A percentile compares a stretch with the other conserved stretches of the same genome.
Evolutionary conservation across 2,113 vertebrate species (phyloP).

Genomic region (Misgurnus anguillicaudatus): DNA sequence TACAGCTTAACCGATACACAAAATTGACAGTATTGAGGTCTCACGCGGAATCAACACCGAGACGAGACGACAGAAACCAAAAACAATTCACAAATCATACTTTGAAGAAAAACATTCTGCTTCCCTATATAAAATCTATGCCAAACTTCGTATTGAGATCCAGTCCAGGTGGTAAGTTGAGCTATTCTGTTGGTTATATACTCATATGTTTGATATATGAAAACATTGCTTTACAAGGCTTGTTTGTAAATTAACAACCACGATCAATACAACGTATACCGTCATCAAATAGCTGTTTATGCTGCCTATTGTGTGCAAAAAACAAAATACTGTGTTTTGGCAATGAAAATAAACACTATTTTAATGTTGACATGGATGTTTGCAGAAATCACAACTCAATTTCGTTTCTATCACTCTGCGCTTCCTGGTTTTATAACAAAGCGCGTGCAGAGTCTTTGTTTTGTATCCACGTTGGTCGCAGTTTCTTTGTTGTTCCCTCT

Average conservation of each 20-base stretch:
- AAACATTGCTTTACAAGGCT: not conserved
- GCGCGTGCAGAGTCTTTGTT: constrained; percentile 38
- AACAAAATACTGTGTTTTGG: not conserved
- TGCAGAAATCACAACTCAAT: not conserved
- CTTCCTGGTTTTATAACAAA: constrained; percentile 32
- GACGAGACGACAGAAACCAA: constrained; percentile 49
- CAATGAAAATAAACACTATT: not conserved
- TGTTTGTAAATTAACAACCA: not conserved
- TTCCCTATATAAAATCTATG: constrained; percentile 23
- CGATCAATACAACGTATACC: no score
- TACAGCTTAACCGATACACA: constrained; percentile 61
- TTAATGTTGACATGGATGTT: not conserved
- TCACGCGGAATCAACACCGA: constrained; percentile 49
- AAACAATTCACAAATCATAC: constrained; percentile 47
- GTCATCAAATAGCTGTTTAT: no score
- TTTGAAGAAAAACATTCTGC: not conserved
- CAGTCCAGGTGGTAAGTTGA: constrained; percentile 71
- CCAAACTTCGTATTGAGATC: constrained; percentile 57
- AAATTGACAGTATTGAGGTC: constrained; percentile 43
- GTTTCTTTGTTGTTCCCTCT: constrained; percentile 33
- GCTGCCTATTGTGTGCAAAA: not conserved
- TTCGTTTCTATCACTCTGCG: not conserved
- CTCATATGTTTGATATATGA: not conserved
- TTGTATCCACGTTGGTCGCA: constrained; percentile 46
- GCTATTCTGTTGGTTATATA: not conserved